Evolutionary conservation across 2,113 vertebrate species (phyloP), one percentile per base, ranked within the genome.

Genomic region (Gymnorhina tibicen): DNA sequence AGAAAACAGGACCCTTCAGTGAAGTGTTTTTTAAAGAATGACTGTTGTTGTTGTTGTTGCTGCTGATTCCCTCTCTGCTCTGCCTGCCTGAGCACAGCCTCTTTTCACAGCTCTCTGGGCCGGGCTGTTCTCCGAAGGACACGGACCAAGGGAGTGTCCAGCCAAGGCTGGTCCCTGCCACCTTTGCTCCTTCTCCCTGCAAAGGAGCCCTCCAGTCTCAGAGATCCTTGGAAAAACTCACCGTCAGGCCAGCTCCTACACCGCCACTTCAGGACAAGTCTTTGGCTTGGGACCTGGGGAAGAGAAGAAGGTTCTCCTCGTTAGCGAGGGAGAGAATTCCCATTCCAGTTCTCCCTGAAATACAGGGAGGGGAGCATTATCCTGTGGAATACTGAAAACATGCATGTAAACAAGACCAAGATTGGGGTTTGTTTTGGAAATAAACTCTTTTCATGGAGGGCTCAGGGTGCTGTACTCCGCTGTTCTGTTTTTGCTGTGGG

Each of bases 211-310:
- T 69, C 19, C 9, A 16, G 0, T 1, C 0, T 1, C 1, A 63
- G 19, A 69, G 72, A 13, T 21, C 28, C 75, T 22, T 35, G 27
- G 5, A 17, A 6, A 13, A n/a, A 95, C 97, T 91, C 97, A 98
- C 98, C 98, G 0, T 97, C 97, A 12, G 97, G 97, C 97, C 98
- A 98, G 89, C 70, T 98, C 73, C 90, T 94, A 28, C 94, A 97
- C 62, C 97, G 75, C 98, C 97, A 98, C 91, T 98, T 98, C 93
- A 98, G 95, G 72, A 97, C 58, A 18, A 98, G 93, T 83, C 97
- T 98, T 90, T 96, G 96, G 35, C 96, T 96, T 73, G 91, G 96
- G 44, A 98, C 92, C 97, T 98, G 88, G 22, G 88, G 42, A 87
- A 84, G 53, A 92, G 0, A 42, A 49, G 28, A 64, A 72, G 41